Base-by-base conservation (phyloP, 1,140 invertebrate genomes). In the Aphaenogaster floridana region DNA sequence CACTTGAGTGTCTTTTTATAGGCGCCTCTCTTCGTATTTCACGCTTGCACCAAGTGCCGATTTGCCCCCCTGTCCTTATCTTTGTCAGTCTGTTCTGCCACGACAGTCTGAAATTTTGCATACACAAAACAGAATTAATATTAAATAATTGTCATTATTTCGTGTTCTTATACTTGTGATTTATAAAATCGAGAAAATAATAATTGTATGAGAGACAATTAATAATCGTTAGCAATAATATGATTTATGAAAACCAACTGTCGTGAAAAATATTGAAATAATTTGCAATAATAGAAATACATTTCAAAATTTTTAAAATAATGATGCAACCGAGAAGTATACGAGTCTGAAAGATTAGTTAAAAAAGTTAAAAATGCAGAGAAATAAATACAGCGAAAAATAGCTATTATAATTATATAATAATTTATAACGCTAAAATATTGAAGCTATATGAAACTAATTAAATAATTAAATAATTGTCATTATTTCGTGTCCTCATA, bases 1-100 rank as follows among this genome's bases (percentile, higher is more conserved):
- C 91, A 92, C 92, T 93, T 91, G 90, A 93, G 39, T 54, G 48
- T 39, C 54, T 83, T 87, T 90, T 90, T 86, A 86, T 90, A 74
- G 57, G 61, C 52, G 21, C 77, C 87, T 86, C 90, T 90, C 90
- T 88, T 92, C 86, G 68, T 85, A 84, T 90, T 90, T 91, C 90
- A 87, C 81, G 68, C 91, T 92, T 57, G 83, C 68, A 52, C 28
- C 15, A 63, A 77, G 63, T 36, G 57, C 63, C 48, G 69, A 81
- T 85, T 90, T 59, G 54, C 57, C 61, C 28, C 52, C 11, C 52
- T 66, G 63, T n/a, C 48, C 72, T n/a, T 21, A 21, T 13, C n/a
- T 36, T 34, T 34, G 45, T 9, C 36, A 52, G 11, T 15, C 13
- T 21, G 11, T 21, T 0, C 3, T 15, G 45, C 6, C 3, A 42